phyloP scores from a whole-genome alignment of 2,888 invertebrate genomes.

The Xanthorhoe spadicearia region DNA sequence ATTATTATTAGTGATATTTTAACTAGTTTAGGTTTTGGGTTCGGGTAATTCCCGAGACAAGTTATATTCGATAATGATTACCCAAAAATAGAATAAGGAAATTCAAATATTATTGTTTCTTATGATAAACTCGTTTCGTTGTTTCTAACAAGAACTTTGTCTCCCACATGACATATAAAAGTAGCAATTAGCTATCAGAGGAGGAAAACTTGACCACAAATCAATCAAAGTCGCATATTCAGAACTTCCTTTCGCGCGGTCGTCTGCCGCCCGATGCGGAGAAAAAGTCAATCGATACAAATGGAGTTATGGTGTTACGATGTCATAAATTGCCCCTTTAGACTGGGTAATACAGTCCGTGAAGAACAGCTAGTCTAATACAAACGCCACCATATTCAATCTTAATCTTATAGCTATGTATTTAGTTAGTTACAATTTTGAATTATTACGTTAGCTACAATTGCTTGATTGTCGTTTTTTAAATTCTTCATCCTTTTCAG shows the following conservation, averaged over 20 bases:
- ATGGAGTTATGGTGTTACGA: constrained; percentile 62
- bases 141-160: not conserved
- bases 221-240: constrained; percentile 37
- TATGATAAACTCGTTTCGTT: not conserved
- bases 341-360: constrained; percentile 22
- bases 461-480: no score
- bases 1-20: not conserved
- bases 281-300: constrained; percentile 66
- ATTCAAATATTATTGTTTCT: not conserved
- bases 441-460: no score
- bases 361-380: constrained; percentile 8
- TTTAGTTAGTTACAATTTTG: no score
- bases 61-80: not conserved
- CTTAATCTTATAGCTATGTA: no score
- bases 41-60: not conserved
- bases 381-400: no score
- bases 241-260: constrained; percentile 41
- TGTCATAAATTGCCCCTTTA: constrained; percentile 60
- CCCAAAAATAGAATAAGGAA: not conserved
- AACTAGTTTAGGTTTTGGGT: constrained; percentile 4
- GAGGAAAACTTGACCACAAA: constrained; percentile 29
- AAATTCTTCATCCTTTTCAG: no score
- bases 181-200: constrained; percentile 22
- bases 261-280: constrained; percentile 32
- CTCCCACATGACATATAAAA: not conserved